A percentile compares a stretch with the other conserved stretches of the same genome.
Conservation (phyloP, 64 coral and sea anemone species). For the Montipora efflorescens region DNA sequence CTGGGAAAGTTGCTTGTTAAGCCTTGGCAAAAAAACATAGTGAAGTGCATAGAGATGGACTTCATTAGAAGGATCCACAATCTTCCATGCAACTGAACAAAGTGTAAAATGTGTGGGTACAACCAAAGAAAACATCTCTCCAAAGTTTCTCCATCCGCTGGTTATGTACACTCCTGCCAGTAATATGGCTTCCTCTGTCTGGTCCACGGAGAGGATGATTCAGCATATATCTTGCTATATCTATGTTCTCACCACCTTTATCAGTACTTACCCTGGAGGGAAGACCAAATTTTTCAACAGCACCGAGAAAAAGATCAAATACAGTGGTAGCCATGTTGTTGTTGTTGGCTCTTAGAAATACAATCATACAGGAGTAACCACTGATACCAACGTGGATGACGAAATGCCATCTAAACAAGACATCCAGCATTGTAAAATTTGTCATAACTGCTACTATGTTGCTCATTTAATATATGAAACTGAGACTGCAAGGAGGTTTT, state of each 20-base stretch:
- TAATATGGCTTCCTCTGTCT: slow-evolving; percentile 73
- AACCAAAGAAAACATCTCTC: slow-evolving; percentile 65
- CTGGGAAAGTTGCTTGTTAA: no score
- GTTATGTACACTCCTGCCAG: slow-evolving; percentile 67
- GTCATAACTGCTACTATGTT: no score
- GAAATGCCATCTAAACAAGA: slow-evolving; percentile 46
- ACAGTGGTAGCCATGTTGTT: slow-evolving; percentile 71
- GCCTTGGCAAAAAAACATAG: slow-evolving; percentile 40
- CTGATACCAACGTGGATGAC: slow-evolving; percentile 67
- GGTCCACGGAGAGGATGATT: slow-evolving; percentile 48
- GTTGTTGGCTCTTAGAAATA: slow-evolving; percentile 55
- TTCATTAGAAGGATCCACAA: slow-evolving; percentile 48
- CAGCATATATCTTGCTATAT: no score
- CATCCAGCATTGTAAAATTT: no score
- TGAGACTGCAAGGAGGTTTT: no score
- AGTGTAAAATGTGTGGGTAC: slow-evolving; percentile 39
- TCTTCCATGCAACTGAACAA: slow-evolving; percentile 65
- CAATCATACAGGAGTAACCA: slow-evolving; percentile 69
- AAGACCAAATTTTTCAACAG: slow-evolving; percentile 71
- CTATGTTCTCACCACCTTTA: slow-evolving; percentile 72
- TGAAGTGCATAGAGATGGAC: slow-evolving; percentile 71
- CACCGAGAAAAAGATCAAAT: slow-evolving; percentile 49
- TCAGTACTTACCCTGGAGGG: slow-evolving; percentile 74
- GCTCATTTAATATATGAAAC: no score
- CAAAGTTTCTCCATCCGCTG: slow-evolving; percentile 48